Base-by-base conservation (phyloP, 2,888 invertebrate species). In the Orchestes rusci region DNA sequence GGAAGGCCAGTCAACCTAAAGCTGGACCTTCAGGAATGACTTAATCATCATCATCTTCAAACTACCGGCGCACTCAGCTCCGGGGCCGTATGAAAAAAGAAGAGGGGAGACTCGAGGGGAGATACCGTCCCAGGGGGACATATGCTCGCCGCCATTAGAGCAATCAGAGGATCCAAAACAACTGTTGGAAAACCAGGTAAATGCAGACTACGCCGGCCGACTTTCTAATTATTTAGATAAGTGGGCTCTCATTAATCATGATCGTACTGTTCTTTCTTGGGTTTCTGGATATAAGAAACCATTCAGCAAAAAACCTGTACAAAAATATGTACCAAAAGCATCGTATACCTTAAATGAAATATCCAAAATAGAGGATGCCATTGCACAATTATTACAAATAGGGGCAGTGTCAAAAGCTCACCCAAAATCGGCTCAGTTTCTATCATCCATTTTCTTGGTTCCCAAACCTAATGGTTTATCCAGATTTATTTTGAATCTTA, bases 61-160 rank as follows among this genome's bases (percentile, higher is more conserved):
- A 44, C 44, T 39, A 13, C 44, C 7, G 39, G 39, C 39, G 44
- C 39, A 16, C 1, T 12, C 44, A 20, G 7, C 20, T 33, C 27
- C 32, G 39, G 18, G 20, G 12, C 7, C 39, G 39, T 15, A 38
- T 44, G 33, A 45, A 35, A 31, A 41, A 34, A 16, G 34, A 40
- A 32, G 45, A 40, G 40, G 45, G 33, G 45, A 45, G 40, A 16
- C n/a, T n/a, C n/a, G n/a, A n/a, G n/a, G n/a, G n/a, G n/a, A n/a
- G n/a, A n/a, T 17, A 23, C 15, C 29, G 20, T 4, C 36, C n/a
- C 12, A 5, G 8, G 7, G 16, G 39, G 16, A 19, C 27, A 13
- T 4, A 32, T 27, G 31, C 20, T 32, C 30, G 30, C 7, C 45
- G 32, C 20, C 40, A 45, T 27, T 16, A 27, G 19, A 4, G 30